Conservation (phyloP, 2,113 vertebrate genomes). For the Callorhinus ursinus region DNA sequence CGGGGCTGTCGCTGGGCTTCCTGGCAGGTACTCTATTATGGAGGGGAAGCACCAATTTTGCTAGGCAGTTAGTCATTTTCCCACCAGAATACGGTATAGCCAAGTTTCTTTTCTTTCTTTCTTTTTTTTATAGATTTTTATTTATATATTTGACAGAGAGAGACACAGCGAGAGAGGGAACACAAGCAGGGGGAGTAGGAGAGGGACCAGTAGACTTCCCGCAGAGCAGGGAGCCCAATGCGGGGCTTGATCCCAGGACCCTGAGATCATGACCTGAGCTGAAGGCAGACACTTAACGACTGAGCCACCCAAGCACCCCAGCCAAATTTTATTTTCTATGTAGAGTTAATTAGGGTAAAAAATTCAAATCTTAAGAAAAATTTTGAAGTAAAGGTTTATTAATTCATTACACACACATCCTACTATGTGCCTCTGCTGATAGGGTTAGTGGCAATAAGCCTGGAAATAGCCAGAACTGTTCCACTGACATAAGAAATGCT, state of each 20-base stretch:
- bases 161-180: too few species aligned
- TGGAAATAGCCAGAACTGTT: not conserved
- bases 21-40: not conserved
- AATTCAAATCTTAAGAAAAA: not conserved
- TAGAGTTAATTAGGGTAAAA: not conserved
- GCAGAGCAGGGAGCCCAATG: too few species aligned
- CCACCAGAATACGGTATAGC: not conserved
- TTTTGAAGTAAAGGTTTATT: not conserved
- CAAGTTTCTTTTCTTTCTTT: not conserved
- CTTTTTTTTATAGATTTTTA: too few species aligned
- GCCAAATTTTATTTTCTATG: not conserved
- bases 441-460: not conserved
- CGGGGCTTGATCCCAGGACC: too few species aligned
- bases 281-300: too few species aligned
- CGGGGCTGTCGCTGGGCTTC: not conserved
- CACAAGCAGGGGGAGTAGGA: too few species aligned
- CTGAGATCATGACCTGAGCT: too few species aligned
- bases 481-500: not conserved
- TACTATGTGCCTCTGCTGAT: not conserved
- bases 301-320: too few species aligned
- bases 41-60: not conserved
- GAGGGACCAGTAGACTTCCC: too few species aligned
- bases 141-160: too few species aligned
- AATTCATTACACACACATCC: not conserved
- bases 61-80: not conserved